Evolutionary conservation across 2,797 vertebrate species (phyloP), one percentile per base, ranked within the genome.

Genomic region (Orientallactaga sibirica): DNA sequence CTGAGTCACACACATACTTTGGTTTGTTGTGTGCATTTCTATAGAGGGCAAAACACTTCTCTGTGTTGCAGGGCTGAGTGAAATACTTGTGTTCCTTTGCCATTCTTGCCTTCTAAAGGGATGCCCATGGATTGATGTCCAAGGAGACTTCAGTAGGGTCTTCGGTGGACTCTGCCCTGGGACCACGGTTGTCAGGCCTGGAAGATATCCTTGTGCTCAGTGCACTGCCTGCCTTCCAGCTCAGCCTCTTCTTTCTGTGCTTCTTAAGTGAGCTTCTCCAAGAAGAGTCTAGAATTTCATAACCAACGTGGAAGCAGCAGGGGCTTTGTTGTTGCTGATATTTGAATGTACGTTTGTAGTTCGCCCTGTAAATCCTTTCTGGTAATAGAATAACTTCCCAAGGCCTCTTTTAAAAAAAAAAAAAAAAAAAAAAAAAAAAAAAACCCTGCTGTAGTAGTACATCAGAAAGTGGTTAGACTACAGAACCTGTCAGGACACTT

Each of bases 391-490:
- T 33, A 91, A 79, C 62, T 86, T 67, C 27, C 18, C 61, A 80
- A 76, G 48, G 82, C 14, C 22, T 86, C 27, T 29, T 22, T 1
- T 8, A 43, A 92, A 74, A 86, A 92, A 80, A 91, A 55, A 85
- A 78, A 83, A 92, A 80, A 91, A 55, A 85, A 78, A 83, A n/a
- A n/a, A n/a, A 43, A 92, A 74, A 86, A 92, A 80, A 91, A 55
- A 85, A 78, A 83, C 62, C 3, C 33, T 43, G 33, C 16, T 10
- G 33, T 37, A 37, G 33, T 33, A 14, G 19, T 12, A 1, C 19
- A 22, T 86, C 22, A 41, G 29, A 20, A 11, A 52, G 1, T 82
- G 29, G 24, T 58, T 67, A 58, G 5, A 58, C 20, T 24, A 19
- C 7, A 22, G 64, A 18, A 4, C 33, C 66, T 88, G 12, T 18